Evolutionary conservation across 2,113 vertebrate genomes (phyloP).

Genomic region (Carollia perspicillata): DNA sequence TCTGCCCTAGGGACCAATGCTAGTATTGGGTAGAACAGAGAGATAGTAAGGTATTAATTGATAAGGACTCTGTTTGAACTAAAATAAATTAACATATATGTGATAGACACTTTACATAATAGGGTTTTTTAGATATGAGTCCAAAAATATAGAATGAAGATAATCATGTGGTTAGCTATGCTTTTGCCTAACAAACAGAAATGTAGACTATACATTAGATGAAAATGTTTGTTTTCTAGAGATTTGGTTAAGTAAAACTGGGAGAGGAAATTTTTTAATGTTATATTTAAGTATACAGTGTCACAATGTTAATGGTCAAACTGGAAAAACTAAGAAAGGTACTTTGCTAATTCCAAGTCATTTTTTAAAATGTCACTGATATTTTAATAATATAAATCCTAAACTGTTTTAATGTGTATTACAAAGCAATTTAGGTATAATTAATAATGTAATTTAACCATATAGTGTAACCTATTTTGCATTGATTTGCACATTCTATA

Average conservation of each 20-base stretch:
- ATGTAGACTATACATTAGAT: neutral
- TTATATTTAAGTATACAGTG: neutral
- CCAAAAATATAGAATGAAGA: neutral
- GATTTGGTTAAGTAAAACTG: neutral
- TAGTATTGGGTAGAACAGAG: neutral
- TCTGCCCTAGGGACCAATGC: neutral
- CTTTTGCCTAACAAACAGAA: neutral
- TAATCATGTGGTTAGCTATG: neutral
- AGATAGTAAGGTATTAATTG: neutral
- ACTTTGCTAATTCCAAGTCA: neutral
- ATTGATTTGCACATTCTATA: neutral
- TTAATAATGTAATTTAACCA: neutral
- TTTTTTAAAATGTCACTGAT: neutral
- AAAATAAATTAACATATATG: neutral
- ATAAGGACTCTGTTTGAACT: neutral
- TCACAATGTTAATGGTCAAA: neutral
- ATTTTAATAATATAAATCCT: neutral
- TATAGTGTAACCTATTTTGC: neutral
- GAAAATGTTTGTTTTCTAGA: neutral
- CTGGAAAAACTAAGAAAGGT: neutral
- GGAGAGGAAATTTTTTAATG: neutral
- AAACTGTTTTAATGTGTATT: neutral
- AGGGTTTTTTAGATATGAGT: neutral
- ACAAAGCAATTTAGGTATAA: neutral
- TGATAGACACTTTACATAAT: neutral